These are phyloP conservation scores for Myxocyprinus asiaticus DNA, from an alignment of 2,113 vertebrate species.

Conservation along the genomic window DNA sequence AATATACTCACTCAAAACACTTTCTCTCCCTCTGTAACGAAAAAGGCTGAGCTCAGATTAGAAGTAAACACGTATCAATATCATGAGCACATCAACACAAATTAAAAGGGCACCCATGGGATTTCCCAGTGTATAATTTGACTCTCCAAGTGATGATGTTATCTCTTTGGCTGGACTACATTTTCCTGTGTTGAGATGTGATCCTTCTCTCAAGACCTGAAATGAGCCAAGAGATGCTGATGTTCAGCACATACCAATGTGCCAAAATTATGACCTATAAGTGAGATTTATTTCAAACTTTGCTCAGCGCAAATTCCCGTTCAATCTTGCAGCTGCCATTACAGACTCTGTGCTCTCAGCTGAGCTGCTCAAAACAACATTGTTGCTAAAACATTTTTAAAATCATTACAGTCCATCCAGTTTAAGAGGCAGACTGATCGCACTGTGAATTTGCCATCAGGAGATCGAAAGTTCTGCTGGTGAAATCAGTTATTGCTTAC, in stretches of 20 bases:
- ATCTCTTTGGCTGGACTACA: conserved; percentile 12
- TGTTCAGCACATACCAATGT: conserved; percentile 4
- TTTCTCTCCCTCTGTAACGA: neutral
- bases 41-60: neutral
- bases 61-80: too few species aligned
- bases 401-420: neutral
- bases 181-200: conserved; percentile 1
- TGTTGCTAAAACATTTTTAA: neutral
- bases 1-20: conserved; percentile 32
- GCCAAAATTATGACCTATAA: neutral
- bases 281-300: conserved; percentile 6
- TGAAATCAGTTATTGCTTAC: too few species aligned
- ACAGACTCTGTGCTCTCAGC: neutral
- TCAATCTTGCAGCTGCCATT: neutral
- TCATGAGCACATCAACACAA: neutral
- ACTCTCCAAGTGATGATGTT: conserved; percentile 14
- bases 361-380: neutral
- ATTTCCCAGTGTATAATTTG: conserved; percentile 6
- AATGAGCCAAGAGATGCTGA: conserved; percentile 6
- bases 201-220: conserved; percentile 20
- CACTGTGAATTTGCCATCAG: too few species aligned
- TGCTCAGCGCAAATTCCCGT: neutral
- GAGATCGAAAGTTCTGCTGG: too few species aligned
- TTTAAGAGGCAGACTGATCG: too few species aligned
- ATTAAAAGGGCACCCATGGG: conserved; percentile 8